phyloP scores from a whole-genome alignment of 2,797 vertebrate species.

The Cygnus olor region DNA sequence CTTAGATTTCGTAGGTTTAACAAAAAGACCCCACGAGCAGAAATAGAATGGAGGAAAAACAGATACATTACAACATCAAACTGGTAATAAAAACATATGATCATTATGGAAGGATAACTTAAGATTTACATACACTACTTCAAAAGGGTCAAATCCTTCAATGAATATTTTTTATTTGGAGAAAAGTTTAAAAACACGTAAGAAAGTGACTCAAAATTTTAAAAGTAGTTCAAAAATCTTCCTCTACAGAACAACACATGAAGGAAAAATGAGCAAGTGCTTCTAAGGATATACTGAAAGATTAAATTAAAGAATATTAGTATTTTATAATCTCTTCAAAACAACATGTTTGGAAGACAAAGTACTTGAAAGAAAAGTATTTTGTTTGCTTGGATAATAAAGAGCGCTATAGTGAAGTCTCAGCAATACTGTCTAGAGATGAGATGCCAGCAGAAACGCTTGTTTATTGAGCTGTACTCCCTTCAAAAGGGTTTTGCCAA shows the following conservation, averaged over 20 bases:
- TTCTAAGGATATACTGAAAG: conserved; percentile 32
- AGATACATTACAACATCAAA: background rate
- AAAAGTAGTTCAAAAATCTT: background rate
- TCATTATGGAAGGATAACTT: background rate
- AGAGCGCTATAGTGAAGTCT: background rate
- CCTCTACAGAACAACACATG: conserved; percentile 26
- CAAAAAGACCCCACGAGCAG: background rate
- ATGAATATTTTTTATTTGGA: background rate
- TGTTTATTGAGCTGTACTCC: background rate
- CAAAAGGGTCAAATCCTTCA: background rate
- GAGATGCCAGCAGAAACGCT: background rate
- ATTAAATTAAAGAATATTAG: conserved; percentile 52
- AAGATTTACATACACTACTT: background rate
- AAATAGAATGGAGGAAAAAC: background rate
- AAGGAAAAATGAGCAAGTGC: background rate
- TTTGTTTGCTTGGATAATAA: conserved; percentile 16
- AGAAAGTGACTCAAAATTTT: background rate
- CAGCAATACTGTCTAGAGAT: background rate
- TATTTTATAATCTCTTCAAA: conserved; percentile 48
- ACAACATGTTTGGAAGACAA: conserved; percentile 50
- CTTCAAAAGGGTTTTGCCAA: background rate
- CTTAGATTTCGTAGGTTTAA: background rate
- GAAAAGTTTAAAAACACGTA: background rate
- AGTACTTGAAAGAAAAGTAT: conserved; percentile 42
- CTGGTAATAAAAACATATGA: background rate